Percentiles rank a stretch among this genome's conserved stretches.
These are phyloP conservation scores for Neoascia interrupta DNA, from an alignment of 2,888 invertebrate genomes.

Conservation along the genomic window DNA sequence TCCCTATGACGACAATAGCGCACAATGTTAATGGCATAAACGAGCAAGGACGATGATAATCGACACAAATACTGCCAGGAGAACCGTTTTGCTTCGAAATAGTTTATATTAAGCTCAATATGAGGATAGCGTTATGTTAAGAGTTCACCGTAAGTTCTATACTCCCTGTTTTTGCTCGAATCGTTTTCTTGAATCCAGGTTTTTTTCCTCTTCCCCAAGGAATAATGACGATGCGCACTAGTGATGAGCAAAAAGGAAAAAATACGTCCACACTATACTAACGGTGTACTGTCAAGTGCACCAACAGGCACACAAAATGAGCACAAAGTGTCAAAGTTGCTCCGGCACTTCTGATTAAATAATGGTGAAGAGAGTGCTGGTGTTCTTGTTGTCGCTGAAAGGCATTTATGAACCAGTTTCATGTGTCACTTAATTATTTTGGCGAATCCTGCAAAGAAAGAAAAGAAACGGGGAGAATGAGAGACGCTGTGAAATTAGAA, in stretches of 20 bases:
- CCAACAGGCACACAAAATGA: conserved; percentile 22
- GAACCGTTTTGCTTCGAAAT: too few relatives aligned
- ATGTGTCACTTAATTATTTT: conserved; percentile 66
- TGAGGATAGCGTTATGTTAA: conserved; percentile 30
- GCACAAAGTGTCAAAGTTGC: conserved; percentile 63
- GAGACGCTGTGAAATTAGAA: conserved; percentile 45
- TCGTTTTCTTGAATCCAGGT: too few relatives aligned
- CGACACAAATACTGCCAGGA: neutral
- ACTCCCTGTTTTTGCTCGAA: conserved; percentile 33
- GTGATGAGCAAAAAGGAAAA: neutral
- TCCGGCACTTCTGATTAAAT: conserved; percentile 61
- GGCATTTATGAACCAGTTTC: conserved; percentile 67
- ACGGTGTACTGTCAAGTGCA: conserved; percentile 2
- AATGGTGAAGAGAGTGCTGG: conserved; percentile 31
- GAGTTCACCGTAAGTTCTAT: conserved; percentile 22
- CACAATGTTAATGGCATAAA: neutral
- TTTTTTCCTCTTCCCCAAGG: too few relatives aligned
- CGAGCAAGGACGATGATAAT: neutral
- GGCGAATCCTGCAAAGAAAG: conserved; percentile 58
- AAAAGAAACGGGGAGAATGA: conserved; percentile 27
- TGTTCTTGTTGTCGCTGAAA: conserved; percentile 36
- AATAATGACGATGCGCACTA: conserved; percentile 19
- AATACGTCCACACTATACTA: conserved; percentile 31
- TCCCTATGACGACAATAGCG: conserved; percentile 15
- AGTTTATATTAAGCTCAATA: too few relatives aligned